Percentiles rank a stretch among this genome's conserved stretches.
These are phyloP conservation scores for Thereva unica DNA, from an alignment of 2,888 invertebrate species.

Conservation along the genomic window DNA sequence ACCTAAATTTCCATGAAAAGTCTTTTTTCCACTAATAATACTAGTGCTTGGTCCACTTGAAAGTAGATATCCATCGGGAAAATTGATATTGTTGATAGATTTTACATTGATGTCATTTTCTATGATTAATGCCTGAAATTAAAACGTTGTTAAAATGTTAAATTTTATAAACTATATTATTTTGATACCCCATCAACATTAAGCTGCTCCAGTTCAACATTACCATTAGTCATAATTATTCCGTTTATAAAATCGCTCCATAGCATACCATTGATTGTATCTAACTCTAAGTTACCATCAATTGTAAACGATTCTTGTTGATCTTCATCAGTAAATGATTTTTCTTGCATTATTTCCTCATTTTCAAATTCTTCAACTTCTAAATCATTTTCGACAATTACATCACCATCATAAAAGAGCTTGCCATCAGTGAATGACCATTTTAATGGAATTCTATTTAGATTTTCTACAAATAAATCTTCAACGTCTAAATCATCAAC, in stretches of 20 bases:
- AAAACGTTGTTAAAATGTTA: constrained; percentile 13
- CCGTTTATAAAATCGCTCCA: constrained; percentile 58
- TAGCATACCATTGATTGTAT: constrained; percentile 58
- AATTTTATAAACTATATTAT: constrained; percentile 5
- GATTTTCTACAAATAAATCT: constrained; percentile 49
- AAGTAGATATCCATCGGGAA: constrained; percentile 61
- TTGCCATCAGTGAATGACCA: constrained; percentile 48
- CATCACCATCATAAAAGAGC: constrained; percentile 48
- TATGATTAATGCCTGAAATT: constrained; percentile 56
- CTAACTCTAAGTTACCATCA: constrained; percentile 49
- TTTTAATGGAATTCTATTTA: constrained; percentile 49
- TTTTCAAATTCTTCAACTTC: constrained; percentile 16
- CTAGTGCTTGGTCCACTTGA: constrained; percentile 50
- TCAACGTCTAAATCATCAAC: constrained; percentile 49
- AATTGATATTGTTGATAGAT: constrained; percentile 59
- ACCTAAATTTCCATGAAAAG: constrained; percentile 57
- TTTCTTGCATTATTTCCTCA: background rate
- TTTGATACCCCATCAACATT: constrained; percentile 58
- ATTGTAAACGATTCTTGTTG: constrained; percentile 40
- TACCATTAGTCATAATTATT: constrained; percentile 59
- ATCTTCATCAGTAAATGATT: constrained; percentile 5
- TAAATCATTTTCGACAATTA: constrained; percentile 43
- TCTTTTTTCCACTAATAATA: constrained; percentile 59
- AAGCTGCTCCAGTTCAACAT: constrained; percentile 55
- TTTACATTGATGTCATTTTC: constrained; percentile 51